Evolutionary conservation across 2,888 invertebrate species (phyloP), one percentile per base, ranked within the genome.

Genomic region (Hypomecis atomaria): DNA sequence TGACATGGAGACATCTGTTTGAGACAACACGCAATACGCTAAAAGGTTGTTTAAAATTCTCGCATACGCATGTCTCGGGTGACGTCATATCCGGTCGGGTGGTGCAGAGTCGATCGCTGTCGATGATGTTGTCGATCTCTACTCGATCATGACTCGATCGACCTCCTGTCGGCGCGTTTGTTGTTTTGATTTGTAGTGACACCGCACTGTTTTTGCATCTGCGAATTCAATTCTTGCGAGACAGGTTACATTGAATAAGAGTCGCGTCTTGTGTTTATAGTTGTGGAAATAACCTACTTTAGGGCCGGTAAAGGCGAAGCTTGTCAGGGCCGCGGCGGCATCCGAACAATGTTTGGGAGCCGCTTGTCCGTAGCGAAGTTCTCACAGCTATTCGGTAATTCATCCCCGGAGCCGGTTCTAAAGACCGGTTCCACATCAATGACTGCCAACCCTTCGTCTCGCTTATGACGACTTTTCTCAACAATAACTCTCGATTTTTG

Each of bases 1-100:
- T 74, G 78, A 75, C 77, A 81, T 73, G 83, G 80, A 85, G 88
- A 88, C 88, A 89, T 89, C 81, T 89, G 87, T 84, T 85, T 71
- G 76, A 86, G 83, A 85, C 84, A 81, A 81, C 57, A 60, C 83
- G 83, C 85, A 83, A 84, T 87, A 85, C 84, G 86, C 85, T 80
- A 84, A 88, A 87, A 86, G 88, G 85, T 90, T 91, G 90, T 90
- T 92, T 91, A 89, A 90, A 89, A 91, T 92, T 90, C 90, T 83
- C 80, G 87, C 89, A 88, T 89, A 89, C 89, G 87, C 86, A 79
- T 83, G 82, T 81, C 52, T 52, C 78, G 78, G 79, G 71, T 89
- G 89, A 89, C 91, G 90, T 90, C 91, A 92, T 86, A 84, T 92
- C 92, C 92, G 87, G 87, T 82, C 59, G 53, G 56, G 57, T 50